Evolutionary conservation across 2,113 vertebrate species (phyloP), one percentile per base, ranked within the genome.

Genomic region (Acrocephalus kingi): DNA sequence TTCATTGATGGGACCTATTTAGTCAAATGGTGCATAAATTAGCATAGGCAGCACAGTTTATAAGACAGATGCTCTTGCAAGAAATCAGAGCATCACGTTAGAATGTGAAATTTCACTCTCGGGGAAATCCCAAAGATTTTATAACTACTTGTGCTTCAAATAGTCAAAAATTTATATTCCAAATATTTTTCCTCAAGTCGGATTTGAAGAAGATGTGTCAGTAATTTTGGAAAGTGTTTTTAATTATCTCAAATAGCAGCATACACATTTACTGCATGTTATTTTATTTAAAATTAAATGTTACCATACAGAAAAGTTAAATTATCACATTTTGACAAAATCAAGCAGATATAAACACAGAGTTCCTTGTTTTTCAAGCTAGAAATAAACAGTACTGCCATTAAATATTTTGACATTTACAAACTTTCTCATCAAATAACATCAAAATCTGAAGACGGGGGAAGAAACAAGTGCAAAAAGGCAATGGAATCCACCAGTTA

Each of bases 21-120:
- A 93, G 62, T 94, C 21, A 75, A 94, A 84, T 69, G 62, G 13
- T 87, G 62, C 74, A 89, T 51, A 95, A 91, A 82, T 87, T 54
- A 91, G 15, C 74, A 91, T 22, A 84, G 56, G 31, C 64, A 86
- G 6, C 24, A 72, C 27, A 31, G 62, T 73, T 94, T 77, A 71
- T 54, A 62, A 77, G 48, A 74, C 46, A 96, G 46, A 63, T 74
- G 63, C n/a, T 83, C 82, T 45, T 84, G 39, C 25, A 87, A 78
- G 74, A 84, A 95, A n/a, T 37, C 41, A 68, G 33, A 91, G 16
- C 37, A 83, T 43, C 28, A 33, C 9, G 6, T 62, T 66, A 84
- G 74, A 89, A 66, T 3, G 31, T 33, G 25, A 64, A 61, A 84
- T 94, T 59, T 56, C 37, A 39, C 94, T 96, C 39, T 59, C 82